Evolutionary conservation across 1,140 invertebrate species (phyloP).

Genomic region (Drosophila mojavensis): DNA sequence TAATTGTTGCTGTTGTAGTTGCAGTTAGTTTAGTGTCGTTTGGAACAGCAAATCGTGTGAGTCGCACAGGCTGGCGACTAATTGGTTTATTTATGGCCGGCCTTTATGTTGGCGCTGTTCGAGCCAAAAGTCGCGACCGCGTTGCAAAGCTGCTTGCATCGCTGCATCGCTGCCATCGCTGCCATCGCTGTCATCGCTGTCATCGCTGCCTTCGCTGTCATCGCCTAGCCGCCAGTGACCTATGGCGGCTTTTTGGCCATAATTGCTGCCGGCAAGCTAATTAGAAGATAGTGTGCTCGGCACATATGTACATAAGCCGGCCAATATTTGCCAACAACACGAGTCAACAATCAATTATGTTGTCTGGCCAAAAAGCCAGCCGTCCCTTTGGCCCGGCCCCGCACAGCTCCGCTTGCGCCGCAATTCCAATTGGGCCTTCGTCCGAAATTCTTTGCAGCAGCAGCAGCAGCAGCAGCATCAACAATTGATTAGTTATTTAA

Average conservation of each 20-base stretch:
- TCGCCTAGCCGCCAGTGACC: constrained; percentile 20
- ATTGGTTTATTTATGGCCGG: constrained; percentile 68
- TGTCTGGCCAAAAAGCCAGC: constrained; percentile 15
- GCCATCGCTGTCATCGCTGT: too few relatives aligned
- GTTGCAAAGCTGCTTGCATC: neutral
- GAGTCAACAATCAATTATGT: constrained; percentile 58
- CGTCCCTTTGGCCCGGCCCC: neutral
- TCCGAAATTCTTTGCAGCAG: constrained; percentile 27
- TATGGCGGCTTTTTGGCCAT: constrained; percentile 42
- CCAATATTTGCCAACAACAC: constrained; percentile 28
- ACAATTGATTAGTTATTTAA: constrained; percentile 64
- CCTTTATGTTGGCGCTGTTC: constrained; percentile 36
- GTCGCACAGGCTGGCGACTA: constrained; percentile 46
- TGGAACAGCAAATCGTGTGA: constrained; percentile 6
- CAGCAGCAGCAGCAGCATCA: constrained; percentile 39
- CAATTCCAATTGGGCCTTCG: too few relatives aligned
- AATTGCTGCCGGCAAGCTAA: constrained; percentile 35
- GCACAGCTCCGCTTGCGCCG: neutral
- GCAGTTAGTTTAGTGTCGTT: constrained; percentile 11
- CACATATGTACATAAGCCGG: neutral
- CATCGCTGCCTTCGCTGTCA: neutral
- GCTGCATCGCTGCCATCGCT: too few relatives aligned
- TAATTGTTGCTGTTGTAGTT: neutral
- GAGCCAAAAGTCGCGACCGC: constrained; percentile 1
- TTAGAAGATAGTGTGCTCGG: constrained; percentile 11